phyloP scores from a whole-genome alignment of 2,113 vertebrate species.

The Pangasianodon hypophthalmus region DNA sequence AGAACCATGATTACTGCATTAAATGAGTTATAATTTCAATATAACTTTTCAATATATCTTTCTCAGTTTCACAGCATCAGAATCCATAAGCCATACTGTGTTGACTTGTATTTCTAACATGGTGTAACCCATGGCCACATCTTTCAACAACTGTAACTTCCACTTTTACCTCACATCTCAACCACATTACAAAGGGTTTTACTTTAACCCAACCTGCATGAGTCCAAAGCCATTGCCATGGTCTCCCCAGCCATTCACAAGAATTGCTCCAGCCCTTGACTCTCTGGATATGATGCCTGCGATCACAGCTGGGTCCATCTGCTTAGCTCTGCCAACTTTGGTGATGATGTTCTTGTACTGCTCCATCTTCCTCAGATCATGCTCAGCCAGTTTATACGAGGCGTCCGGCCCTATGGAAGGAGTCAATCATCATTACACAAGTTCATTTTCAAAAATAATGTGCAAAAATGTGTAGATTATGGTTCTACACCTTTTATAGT shows the following conservation, averaged over 20 bases:
- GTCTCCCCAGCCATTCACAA: constrained; percentile 64
- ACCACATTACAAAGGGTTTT: background rate
- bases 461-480: background rate
- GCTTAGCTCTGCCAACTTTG: constrained; percentile 66
- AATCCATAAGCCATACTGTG: background rate
- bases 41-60: too few relatives aligned
- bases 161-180: background rate
- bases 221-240: constrained; percentile 63
- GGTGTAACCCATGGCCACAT: background rate
- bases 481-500: constrained; percentile 60
- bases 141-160: background rate
- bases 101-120: background rate
- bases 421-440: background rate
- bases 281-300: constrained; percentile 77
- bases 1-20: background rate
- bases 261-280: constrained; percentile 60
- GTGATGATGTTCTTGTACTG: constrained; percentile 62
- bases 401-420: constrained; percentile 65
- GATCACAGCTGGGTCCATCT: constrained; percentile 75
- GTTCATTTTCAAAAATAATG: background rate
- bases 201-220: constrained; percentile 72
- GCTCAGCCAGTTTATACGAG: constrained; percentile 65
- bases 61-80: background rate
- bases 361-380: constrained; percentile 65
- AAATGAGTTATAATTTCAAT: background rate